phyloP scores from a whole-genome alignment of 2,888 invertebrate genomes.

The Heliconius erato region DNA sequence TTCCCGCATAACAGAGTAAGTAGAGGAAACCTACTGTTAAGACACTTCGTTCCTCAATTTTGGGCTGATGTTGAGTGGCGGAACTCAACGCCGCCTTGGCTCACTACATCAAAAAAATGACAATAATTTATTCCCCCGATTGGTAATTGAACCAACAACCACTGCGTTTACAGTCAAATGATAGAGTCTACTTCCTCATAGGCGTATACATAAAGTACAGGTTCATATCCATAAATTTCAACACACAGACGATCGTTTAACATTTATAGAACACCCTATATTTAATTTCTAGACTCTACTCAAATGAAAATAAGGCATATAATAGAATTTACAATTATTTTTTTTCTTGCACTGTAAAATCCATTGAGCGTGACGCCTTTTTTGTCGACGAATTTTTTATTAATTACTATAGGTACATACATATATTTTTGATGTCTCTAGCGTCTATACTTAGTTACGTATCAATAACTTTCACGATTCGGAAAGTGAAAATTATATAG shows the following conservation, averaged over 20 bases:
- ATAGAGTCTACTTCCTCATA: not conserved
- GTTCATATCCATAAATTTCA: conserved; percentile 16
- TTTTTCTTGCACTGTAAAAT: conserved; percentile 36
- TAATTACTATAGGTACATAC: conserved; percentile 38
- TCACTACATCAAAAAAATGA: not conserved
- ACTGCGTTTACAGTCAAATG: not conserved
- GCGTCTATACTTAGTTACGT: conserved; percentile 25
- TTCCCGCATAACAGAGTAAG: not conserved
- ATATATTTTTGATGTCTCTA: conserved; percentile 35
- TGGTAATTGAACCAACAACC: not conserved
- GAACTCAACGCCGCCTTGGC: not conserved
- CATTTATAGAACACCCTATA: not conserved
- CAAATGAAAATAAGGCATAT: not conserved
- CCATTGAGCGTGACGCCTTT: conserved; percentile 37
- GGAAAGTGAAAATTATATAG: conserved; percentile 27
- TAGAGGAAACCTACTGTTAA: not conserved
- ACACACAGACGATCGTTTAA: conserved; percentile 4
- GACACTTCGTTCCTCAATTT: not conserved
- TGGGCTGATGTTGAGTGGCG: not conserved
- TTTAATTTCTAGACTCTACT: conserved; percentile 3
- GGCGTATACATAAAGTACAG: not conserved
- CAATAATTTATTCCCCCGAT: not conserved
- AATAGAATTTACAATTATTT: not conserved
- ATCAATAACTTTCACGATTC: conserved; percentile 37
- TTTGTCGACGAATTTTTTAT: conserved; percentile 46